Base-by-base conservation (phyloP, 2,113 vertebrate genomes). In the Periophthalmus modestus region DNA sequence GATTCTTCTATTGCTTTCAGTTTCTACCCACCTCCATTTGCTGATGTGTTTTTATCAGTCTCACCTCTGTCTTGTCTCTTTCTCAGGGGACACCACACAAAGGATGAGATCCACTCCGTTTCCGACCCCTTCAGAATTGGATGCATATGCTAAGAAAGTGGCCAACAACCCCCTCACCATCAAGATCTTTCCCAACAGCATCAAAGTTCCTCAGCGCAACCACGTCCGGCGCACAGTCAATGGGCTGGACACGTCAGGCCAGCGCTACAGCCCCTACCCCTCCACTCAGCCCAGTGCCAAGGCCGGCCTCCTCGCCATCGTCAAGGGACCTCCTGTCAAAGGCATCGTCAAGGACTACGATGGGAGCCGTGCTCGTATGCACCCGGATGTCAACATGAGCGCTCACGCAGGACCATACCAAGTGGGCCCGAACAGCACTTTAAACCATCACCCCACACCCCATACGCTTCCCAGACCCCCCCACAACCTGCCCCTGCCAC, bases 141-240 rank as follows among this genome's bases (percentile, higher is more conserved):
- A 99, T 91, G 97, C 98, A 77, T 99, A 96, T 97, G 98, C 98
- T 99, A 98, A 99, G 96, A 99, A 98, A 93, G 96, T 99, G 88
- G 97, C 97, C 95, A 97, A 98, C 95, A 96, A 95, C 86, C 98
- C 98, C 77, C 95, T 99, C 93, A 98, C 97, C 86, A 98, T 99
- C 92, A 99, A 99, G 94, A 99, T 99, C 89, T 99, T 99, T 71
- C 97, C 98, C 85, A 99, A 98, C 94, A 99, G 97, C 81, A 95
- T 99, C 92, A 99, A 99, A 92, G 98, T 99, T 90, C 98, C 98
- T 83, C 98, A 99, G 93, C 91, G 97, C 92, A 99, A 98, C 94
- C 97, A 99, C 95, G 92, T 98, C 84, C 96, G 97, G 72, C 97
- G 97, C 81, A 98, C 97, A 55, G 96, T 99, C 89, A 99, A 99